phyloP scores from a whole-genome alignment of 2,888 invertebrate genomes.

The Adineta ricciae region DNA sequence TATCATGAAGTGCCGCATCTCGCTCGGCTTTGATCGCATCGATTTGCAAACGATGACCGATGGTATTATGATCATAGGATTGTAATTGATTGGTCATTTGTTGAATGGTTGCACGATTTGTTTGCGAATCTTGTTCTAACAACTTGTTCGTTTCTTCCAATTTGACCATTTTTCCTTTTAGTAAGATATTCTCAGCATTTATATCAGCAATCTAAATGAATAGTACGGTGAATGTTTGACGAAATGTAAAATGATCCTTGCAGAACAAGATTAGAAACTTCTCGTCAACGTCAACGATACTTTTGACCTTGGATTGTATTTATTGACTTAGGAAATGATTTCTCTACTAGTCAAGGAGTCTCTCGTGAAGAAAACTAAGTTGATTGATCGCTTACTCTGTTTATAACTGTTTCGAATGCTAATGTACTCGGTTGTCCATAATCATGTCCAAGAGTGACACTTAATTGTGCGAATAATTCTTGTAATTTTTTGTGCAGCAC shows the following conservation, averaged over 20 bases:
- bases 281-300: neutral
- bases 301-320: neutral
- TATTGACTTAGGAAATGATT: neutral
- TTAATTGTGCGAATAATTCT: conserved; percentile 38
- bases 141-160: conserved; percentile 43
- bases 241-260: neutral
- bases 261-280: too few relatives aligned
- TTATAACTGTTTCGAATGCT: conserved; percentile 25
- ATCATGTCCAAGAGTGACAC: conserved; percentile 19
- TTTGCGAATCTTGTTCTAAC: conserved; percentile 46
- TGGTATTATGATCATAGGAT: conserved; percentile 23
- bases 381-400: neutral
- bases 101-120: conserved; percentile 49
- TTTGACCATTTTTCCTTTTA: conserved; percentile 45
- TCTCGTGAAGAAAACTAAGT: neutral
- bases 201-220: conserved; percentile 25
- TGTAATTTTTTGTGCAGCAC: conserved; percentile 38
- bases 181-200: conserved; percentile 36
- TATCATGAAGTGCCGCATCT: conserved; percentile 26
- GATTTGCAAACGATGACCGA: conserved; percentile 22
- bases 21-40: conserved; percentile 31
- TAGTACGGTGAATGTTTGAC: neutral
- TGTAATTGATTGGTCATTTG: conserved; percentile 40
- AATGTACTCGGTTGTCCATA: neutral
- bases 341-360: neutral